Conservation (phyloP, 2,797 vertebrate genomes). For the Sphenopsis melanotis region DNA sequence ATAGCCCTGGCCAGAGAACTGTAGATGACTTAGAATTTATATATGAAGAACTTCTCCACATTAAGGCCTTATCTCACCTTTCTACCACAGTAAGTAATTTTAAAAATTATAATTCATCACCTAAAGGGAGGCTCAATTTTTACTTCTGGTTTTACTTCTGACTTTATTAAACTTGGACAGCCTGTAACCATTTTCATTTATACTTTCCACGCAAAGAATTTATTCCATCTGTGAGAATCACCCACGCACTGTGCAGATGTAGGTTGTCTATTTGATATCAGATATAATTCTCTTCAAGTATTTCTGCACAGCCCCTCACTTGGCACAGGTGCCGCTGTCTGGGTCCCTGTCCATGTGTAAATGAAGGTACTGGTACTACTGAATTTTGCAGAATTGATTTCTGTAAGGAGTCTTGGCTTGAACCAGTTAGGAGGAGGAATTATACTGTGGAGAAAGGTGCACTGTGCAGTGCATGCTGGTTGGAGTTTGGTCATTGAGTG, state of each 20-base stretch:
- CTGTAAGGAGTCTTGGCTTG: not conserved
- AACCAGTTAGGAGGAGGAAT: not conserved
- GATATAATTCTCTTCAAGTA: not conserved
- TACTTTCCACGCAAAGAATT: not conserved
- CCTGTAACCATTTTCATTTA: not conserved
- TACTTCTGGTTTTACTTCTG: not conserved
- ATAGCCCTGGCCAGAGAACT: constrained; percentile 90
- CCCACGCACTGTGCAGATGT: not conserved
- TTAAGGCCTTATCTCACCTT: constrained; percentile 96
- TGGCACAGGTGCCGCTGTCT: not conserved
- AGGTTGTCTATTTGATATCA: not conserved
- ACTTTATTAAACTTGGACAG: not conserved
- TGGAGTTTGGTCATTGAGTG: not conserved
- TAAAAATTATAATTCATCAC: not conserved
- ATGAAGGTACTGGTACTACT: not conserved
- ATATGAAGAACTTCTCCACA: constrained; percentile 96
- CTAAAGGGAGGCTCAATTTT: not conserved
- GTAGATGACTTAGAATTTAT: constrained; percentile 95
- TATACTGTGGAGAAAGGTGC: not conserved
- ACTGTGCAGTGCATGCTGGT: not conserved
- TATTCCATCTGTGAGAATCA: not conserved
- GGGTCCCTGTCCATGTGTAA: not conserved
- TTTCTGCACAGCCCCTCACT: not conserved
- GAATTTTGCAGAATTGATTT: not conserved
- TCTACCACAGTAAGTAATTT: constrained; percentile 89